These are phyloP conservation scores for Triops longicaudatus DNA, from an alignment of 1,140 invertebrate species.

Conservation along the genomic window DNA sequence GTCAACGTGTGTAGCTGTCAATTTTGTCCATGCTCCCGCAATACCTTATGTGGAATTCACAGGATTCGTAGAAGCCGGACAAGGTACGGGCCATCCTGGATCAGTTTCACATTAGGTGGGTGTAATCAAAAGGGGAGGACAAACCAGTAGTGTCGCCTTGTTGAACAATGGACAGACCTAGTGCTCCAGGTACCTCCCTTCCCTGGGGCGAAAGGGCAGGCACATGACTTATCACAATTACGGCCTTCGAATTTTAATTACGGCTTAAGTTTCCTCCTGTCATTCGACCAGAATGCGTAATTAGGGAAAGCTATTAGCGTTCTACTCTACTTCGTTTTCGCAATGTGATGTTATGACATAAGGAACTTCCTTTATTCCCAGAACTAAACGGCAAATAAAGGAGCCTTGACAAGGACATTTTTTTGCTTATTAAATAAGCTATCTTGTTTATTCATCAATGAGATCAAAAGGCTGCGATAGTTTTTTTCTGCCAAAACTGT, in stretches of 20 bases:
- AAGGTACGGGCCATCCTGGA: too few relatives aligned
- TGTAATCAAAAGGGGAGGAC: background rate
- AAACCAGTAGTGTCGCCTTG: background rate
- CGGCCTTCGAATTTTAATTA: background rate
- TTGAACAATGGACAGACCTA: background rate
- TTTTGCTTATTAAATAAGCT: background rate
- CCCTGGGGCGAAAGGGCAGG: background rate
- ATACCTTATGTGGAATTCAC: too few relatives aligned
- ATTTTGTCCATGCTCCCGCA: too few relatives aligned
- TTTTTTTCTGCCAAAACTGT: too few relatives aligned
- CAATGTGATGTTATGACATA: background rate
- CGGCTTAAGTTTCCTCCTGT: background rate
- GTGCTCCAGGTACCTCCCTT: background rate
- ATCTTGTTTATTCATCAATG: background rate
- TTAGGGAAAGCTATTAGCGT: background rate
- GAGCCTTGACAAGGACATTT: background rate
- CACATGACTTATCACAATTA: background rate
- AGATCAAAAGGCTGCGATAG: background rate
- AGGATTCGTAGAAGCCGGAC: too few relatives aligned
- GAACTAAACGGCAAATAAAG: background rate
- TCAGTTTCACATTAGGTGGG: too few relatives aligned
- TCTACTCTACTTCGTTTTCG: too few relatives aligned
- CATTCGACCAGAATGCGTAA: background rate
- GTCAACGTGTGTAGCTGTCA: too few relatives aligned
- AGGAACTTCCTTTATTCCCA: background rate